Conservation (phyloP, 2,797 vertebrate genomes). For the Pygocentrus nattereri region DNA sequence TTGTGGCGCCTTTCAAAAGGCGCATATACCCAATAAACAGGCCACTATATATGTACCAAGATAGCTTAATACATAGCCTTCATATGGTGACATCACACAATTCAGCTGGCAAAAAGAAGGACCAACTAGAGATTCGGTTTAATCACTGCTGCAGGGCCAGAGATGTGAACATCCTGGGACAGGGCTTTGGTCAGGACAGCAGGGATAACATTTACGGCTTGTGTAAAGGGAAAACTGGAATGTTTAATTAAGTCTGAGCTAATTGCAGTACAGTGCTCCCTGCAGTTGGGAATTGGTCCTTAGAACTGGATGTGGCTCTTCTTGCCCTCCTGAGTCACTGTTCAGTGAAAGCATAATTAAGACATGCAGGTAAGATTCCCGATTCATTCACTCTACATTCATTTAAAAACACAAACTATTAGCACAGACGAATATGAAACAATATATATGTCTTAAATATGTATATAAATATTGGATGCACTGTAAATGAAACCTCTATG, state of each 20-base stretch:
- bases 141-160: slow-evolving; percentile 11
- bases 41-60: too few species aligned
- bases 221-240: slow-evolving; percentile 3
- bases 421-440: too few species aligned
- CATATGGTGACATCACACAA: not conserved
- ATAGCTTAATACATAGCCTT: not conserved
- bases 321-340: not conserved
- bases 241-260: slow-evolving; percentile 35
- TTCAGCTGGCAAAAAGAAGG: not conserved
- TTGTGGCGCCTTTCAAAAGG: too few species aligned
- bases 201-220: slow-evolving; percentile 16
- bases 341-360: not conserved
- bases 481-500: too few species aligned
- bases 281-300: not conserved
- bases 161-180: slow-evolving; percentile 19
- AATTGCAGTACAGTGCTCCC: slow-evolving; percentile 26
- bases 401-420: not conserved
- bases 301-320: not conserved
- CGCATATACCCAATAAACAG: too few species aligned
- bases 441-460: too few species aligned
- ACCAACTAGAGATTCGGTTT: not conserved
- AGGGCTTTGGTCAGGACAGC: not conserved
- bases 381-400: not conserved
- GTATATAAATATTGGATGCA: too few species aligned
- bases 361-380: too few species aligned